A percentile compares a stretch with the other conserved stretches of the same genome.
Conservation (phyloP, 2,888 invertebrate species). For the Aphodius sticticus region DNA sequence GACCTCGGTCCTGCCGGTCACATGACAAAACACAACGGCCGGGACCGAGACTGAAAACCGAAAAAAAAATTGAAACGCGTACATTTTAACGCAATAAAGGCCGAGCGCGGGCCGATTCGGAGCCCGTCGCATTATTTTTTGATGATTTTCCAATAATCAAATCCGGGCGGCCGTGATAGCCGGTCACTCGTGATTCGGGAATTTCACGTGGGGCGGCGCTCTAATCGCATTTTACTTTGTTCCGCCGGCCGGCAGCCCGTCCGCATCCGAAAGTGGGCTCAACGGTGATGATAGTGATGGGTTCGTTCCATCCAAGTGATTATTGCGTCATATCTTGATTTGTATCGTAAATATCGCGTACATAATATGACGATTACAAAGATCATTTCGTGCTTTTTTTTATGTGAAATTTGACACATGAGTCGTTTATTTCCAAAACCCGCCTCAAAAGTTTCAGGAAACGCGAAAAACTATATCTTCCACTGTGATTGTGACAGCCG, state of each 20-base stretch:
- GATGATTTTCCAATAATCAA: constrained; percentile 4
- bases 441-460: no score
- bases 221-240: background rate
- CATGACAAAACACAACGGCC: background rate
- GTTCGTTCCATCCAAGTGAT: no score
- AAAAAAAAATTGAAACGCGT: background rate
- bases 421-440: no score
- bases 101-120: background rate
- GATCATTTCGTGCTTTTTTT: no score
- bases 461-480: no score
- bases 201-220: background rate
- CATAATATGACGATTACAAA: no score
- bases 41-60: background rate
- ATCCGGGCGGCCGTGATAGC: background rate
- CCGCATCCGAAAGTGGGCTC: no score
- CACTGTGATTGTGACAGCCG: no score
- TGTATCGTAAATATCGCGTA: no score
- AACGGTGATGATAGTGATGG: no score
- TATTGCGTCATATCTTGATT: no score
- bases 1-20: background rate
- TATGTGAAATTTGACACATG: no score
- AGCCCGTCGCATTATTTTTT: background rate
- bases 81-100: background rate
- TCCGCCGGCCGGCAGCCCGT: background rate
- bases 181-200: background rate